Percentiles rank a stretch among this genome's conserved stretches.
These are phyloP conservation scores for Cydia strobilella DNA, from an alignment of 1,140 invertebrate genomes.

Conservation along the genomic window DNA sequence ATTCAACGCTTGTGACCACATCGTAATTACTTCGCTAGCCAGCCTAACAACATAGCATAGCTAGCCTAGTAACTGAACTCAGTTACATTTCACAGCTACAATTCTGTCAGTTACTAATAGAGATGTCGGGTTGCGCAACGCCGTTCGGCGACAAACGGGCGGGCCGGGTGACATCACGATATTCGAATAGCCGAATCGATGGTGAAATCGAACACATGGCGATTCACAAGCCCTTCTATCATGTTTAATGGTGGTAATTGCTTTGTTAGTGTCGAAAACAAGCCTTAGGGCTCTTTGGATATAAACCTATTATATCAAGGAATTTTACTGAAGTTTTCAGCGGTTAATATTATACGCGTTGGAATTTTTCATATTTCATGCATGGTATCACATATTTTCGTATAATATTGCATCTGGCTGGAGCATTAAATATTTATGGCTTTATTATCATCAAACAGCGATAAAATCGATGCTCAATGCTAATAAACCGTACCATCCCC, in stretches of 20 bases:
- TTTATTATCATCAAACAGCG: slow-evolving; percentile 40
- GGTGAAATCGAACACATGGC: slow-evolving; percentile 28
- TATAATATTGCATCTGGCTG: slow-evolving; percentile 4
- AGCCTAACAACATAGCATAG: neutral
- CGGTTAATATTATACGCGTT: neutral
- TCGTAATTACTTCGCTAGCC: neutral
- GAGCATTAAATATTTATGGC: slow-evolving; percentile 25
- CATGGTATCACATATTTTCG: slow-evolving; percentile 1
- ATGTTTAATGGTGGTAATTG: slow-evolving; percentile 22
- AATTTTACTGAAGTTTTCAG: slow-evolving; percentile 3
- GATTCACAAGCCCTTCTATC: slow-evolving; percentile 5
- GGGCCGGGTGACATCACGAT: slow-evolving; percentile 27
- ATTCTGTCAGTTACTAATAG: slow-evolving; percentile 17
- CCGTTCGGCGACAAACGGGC: slow-evolving; percentile 16
- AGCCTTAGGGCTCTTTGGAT: neutral
- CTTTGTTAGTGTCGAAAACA: slow-evolving; percentile 8
- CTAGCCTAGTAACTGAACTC: neutral
- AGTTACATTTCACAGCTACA: slow-evolving; percentile 19
- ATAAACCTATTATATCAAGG: neutral
- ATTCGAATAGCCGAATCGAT: slow-evolving; percentile 22
- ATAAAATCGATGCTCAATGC: slow-evolving; percentile 44
- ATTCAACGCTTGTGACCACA: neutral
- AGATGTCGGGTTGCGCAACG: slow-evolving; percentile 27
- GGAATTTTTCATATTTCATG: neutral
- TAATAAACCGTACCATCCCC: slow-evolving; percentile 47